Percentiles rank a stretch among this genome's conserved stretches.
phyloP scores from a whole-genome alignment of 2,888 invertebrate species.

The Melinopterus prodromus region DNA sequence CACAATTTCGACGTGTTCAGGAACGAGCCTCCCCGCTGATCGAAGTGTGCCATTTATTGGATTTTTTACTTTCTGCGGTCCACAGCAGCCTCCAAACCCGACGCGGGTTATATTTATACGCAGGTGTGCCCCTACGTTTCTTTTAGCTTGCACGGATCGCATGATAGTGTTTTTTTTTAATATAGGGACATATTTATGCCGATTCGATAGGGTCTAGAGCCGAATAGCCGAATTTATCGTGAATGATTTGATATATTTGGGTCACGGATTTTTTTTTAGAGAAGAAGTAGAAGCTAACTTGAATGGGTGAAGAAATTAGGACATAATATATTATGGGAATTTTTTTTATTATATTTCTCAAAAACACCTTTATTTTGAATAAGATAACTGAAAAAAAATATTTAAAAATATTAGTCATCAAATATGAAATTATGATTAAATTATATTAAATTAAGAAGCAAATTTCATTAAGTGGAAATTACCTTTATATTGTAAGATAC shows the following conservation, averaged over 20 bases:
- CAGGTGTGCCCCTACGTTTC: not conserved
- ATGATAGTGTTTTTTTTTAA: not conserved
- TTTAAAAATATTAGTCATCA: too few relatives aligned
- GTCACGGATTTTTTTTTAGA: too few relatives aligned
- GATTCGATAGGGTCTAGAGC: not conserved
- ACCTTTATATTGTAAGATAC: too few relatives aligned
- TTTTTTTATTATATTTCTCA: too few relatives aligned
- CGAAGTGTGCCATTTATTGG: not conserved
- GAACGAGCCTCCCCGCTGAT: not conserved
- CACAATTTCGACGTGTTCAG: not conserved
- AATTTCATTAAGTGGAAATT: too few relatives aligned
- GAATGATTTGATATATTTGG: not conserved
- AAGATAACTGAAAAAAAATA: too few relatives aligned
- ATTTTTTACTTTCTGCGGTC: conserved; percentile 4
- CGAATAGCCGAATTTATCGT: not conserved
- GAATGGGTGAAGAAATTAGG: too few relatives aligned
- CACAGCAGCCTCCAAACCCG: not conserved
- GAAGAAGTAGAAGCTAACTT: too few relatives aligned
- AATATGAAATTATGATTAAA: too few relatives aligned
- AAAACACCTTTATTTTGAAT: too few relatives aligned
- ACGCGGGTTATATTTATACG: not conserved
- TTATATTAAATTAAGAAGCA: too few relatives aligned
- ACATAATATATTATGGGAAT: too few relatives aligned
- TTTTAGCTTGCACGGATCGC: not conserved
- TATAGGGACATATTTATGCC: not conserved